Base-by-base conservation (phyloP, 2,888 invertebrate genomes). In the Phengaris alcon region DNA sequence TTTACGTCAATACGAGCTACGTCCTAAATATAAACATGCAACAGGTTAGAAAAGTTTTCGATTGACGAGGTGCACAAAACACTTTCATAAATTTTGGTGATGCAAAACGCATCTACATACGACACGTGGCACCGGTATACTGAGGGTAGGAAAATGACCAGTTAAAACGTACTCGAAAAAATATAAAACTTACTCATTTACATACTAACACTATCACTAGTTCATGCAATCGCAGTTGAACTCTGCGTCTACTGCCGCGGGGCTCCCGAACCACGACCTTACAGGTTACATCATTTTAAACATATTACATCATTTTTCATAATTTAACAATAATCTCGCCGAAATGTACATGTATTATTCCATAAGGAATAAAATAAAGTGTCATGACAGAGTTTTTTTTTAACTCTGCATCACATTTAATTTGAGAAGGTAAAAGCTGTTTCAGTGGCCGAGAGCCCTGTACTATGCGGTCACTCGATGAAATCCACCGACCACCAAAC, bases 201-300 rank as follows among this genome's bases (percentile, higher is more conserved):
- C 64, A 77, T 74, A 78, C 79, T 80, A 81, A 77, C 69, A 76
- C 77, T 79, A 79, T 75, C 74, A 85, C 88, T 89, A 90, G 81
- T 86, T 87, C 88, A 90, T 89, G 89, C 89, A 88, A 87, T 84
- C 35, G 35, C 35, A 85, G 68, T 55, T 51, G 69, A 74, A 74
- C 69, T 73, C 57, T 52, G 35, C 35, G 64, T 52, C 70, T 13
- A 72, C 22, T 6, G 70, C 54, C 64, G 64, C 64, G 64, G 52
- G 64, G 44, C 64, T 64, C 64, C 35, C 64, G 13, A 44, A 35
- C 64, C 10, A 12, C 22, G 22, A 22, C 10, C 6, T 35, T 35
- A 6, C 59, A 12, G 9, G 22, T 57, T 59, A 48, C 48, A 10
- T 12, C 1, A 52, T 8, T 59, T 59, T 64, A 12, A 64, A 64